Conservation (phyloP, 2,797 vertebrate species). For the Centroberyx gerrardi region DNA sequence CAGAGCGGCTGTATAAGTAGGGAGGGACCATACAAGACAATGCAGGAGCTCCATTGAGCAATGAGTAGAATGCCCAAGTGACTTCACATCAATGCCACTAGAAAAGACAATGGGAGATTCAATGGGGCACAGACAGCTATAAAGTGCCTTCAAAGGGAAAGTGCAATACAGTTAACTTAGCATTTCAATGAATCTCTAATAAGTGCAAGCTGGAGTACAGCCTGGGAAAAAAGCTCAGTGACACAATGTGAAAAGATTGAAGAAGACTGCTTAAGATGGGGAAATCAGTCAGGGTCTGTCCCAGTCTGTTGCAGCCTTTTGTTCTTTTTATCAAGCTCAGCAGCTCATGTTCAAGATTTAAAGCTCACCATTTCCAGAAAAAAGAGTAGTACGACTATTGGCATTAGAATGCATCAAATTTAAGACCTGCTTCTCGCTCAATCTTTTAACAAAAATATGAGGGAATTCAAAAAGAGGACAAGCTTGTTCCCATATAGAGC, state of each 20-base stretch:
- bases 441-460: conserved; percentile 8
- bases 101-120: conserved; percentile 69
- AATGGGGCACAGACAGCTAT: conserved; percentile 49
- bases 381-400: not conserved
- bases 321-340: conserved; percentile 33
- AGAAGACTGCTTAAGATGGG: conserved; percentile 35
- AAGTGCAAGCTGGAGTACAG: conserved; percentile 22
- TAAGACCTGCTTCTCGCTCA: not conserved
- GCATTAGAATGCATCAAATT: not conserved
- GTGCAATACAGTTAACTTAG: conserved; percentile 65
- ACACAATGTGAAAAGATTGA: conserved; percentile 37
- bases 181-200: conserved; percentile 77
- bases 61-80: conserved; percentile 55
- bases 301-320: conserved; percentile 48
- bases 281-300: conserved; percentile 32
- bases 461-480: not conserved
- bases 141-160: conserved; percentile 63
- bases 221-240: conserved; percentile 27
- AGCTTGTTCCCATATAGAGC: not conserved
- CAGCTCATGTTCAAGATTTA: conserved; percentile 25
- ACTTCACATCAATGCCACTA: conserved; percentile 63
- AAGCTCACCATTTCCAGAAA: conserved; percentile 16
- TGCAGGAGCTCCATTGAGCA: conserved; percentile 51
- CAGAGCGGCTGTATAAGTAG: conserved; percentile 46
- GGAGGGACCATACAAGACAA: conserved; percentile 62